phyloP scores from a whole-genome alignment of 1,140 invertebrate species.

The Caenorhabditis brenneri region DNA sequence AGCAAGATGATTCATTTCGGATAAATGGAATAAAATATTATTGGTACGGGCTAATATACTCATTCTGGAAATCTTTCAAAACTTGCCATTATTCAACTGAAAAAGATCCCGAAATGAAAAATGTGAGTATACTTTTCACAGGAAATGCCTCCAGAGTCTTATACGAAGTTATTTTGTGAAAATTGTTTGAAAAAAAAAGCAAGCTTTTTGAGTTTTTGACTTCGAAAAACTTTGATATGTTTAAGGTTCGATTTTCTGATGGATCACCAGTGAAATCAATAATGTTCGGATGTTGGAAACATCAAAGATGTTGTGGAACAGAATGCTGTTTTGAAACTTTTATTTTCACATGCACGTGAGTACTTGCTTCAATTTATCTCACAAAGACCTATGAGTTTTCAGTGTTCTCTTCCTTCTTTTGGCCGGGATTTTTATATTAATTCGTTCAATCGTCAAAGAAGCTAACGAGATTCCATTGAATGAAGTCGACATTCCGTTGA shows the following conservation, averaged over 20 bases:
- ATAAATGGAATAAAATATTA: background rate
- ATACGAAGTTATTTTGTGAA: no score
- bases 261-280: background rate
- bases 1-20: background rate
- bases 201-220: no score
- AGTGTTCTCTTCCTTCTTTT: background rate
- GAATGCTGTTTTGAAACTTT: slow-evolving; percentile 4
- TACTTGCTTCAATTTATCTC: background rate
- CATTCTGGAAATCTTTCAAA: background rate
- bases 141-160: background rate
- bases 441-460: background rate
- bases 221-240: no score
- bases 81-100: background rate
- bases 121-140: background rate
- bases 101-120: background rate
- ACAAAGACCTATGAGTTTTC: background rate
- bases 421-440: background rate
- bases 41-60: background rate
- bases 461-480: background rate
- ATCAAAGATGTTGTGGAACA: background rate
- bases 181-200: no score
- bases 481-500: background rate
- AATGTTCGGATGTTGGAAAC: background rate
- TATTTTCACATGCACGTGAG: background rate
- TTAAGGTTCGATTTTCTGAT: background rate